Percentiles rank a stretch among this genome's conserved stretches.
These are phyloP conservation scores for Pheosia gnoma DNA, from an alignment of 2,888 invertebrate genomes.

Conservation along the genomic window DNA sequence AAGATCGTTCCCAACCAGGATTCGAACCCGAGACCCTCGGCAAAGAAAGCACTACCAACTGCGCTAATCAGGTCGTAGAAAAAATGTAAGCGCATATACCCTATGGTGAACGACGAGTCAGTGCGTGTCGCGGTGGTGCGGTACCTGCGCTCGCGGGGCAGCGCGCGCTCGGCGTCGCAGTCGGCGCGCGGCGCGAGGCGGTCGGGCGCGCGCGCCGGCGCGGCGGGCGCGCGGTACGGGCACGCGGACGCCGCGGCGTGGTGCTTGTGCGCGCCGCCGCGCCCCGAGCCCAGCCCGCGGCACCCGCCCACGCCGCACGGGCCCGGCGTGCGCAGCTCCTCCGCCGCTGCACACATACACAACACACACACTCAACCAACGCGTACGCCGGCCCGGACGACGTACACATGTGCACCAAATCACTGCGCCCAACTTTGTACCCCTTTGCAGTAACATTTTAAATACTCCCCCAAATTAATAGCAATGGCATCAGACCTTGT, in stretches of 20 bases:
- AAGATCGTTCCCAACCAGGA: too few relatives aligned
- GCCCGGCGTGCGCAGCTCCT: conserved; percentile 84
- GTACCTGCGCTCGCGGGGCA: conserved; percentile 80
- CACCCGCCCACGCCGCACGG: conserved; percentile 94
- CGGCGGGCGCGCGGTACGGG: conserved; percentile 84
- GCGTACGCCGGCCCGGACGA: too few relatives aligned
- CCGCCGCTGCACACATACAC: conserved; percentile 76
- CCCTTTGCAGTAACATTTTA: too few relatives aligned
- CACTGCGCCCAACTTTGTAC: too few relatives aligned
- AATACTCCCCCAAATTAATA: too few relatives aligned
- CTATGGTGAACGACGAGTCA: not conserved
- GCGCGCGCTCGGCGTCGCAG: conserved; percentile 61
- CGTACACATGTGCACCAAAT: too few relatives aligned
- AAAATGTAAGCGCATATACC: too few relatives aligned
- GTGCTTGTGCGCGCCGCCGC: conserved; percentile 89
- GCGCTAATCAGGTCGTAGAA: too few relatives aligned
- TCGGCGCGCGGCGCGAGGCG: conserved; percentile 39
- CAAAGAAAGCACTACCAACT: too few relatives aligned
- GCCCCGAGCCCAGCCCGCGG: conserved; percentile 94
- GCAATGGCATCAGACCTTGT: too few relatives aligned
- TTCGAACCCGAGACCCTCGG: too few relatives aligned
- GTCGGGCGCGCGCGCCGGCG: conserved; percentile 53
- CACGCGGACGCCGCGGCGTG: conserved; percentile 90
- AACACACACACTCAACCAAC: not conserved
- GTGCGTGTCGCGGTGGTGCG: not conserved